Base-by-base conservation (phyloP, 2,888 invertebrate genomes). In the Dolichomitus sp. region DNA sequence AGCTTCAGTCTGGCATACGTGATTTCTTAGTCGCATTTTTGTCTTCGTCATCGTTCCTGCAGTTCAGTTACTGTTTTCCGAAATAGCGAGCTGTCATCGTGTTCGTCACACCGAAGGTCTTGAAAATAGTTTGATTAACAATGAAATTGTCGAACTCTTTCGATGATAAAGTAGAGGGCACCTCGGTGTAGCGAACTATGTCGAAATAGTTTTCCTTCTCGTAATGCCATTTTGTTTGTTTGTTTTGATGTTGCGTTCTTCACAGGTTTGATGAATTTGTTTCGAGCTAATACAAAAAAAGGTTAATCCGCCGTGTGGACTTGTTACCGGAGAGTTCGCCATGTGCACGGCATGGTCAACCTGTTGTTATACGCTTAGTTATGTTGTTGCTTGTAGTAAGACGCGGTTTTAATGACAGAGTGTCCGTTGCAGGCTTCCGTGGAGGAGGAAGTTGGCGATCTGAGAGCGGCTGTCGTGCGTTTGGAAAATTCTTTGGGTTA, bases 401-500 rank as follows among this genome's bases (percentile, higher is more conserved):
- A 17, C 14, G 19, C 27, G 27, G 30, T 65, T 82, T 42, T 54
- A 75, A 79, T 59, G 50, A 75, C 27, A n/a, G 12, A 79, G 65
- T 82, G 11, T 83, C 27, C 61, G 61, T 90, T 89, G 65, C 90
- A 93, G 93, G 94, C 92, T 52, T 90, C 91, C 76, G 87, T 94
- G 59, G 91, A 92, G 84, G 93, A 93, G 72, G 96, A 96, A 94
- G 95, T 97, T 93, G 96, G 96, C 93, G 95, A 95, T 91, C 95
- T 97, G 89, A 96, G 96, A 89, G 95, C 95, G 93, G 96, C 96
- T 89, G 95, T 97, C 87, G 95, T 95, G 88, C 95, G 95, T 87
- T 95, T 97, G 84, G 97, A 97, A 94, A 95, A 95, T 85, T 95
- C 95, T 87, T 95, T 97, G 88, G 95, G 95, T 78, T 95, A 95